A percentile compares a stretch with the other conserved stretches of the same genome.
Conservation (phyloP, 2,113 vertebrate species). For the Mesoclemmys tuberculata region DNA sequence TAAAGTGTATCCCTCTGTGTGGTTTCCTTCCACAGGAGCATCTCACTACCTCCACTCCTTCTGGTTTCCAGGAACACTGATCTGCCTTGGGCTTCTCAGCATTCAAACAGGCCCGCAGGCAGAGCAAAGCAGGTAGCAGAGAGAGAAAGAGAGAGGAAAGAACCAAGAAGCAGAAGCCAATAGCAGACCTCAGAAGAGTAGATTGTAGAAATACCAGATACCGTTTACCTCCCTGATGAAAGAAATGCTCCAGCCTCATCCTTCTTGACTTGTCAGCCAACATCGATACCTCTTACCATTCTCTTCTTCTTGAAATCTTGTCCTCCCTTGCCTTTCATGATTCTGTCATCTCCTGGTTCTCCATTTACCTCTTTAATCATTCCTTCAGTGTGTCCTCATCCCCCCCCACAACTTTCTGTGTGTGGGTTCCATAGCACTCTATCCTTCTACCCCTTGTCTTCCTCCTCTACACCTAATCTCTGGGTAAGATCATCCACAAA, state of each 20-base stretch:
- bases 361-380: not conserved
- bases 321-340: not conserved
- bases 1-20: not conserved
- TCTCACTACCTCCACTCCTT: constrained; percentile 18
- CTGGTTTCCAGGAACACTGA: not conserved
- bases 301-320: not conserved
- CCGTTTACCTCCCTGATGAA: rapidly evolving
- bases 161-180: not conserved
- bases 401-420: not conserved
- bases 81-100: not conserved
- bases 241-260: not conserved
- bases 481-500: not conserved
- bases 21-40: not conserved
- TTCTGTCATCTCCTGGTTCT: not conserved
- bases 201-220: not conserved
- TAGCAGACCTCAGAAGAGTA: not conserved
- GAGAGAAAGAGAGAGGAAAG: not conserved
- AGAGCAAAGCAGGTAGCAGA: not conserved
- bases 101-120: not conserved
- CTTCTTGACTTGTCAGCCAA: not conserved
- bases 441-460: not conserved
- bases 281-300: not conserved
- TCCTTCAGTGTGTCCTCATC: not conserved
- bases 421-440: not conserved
- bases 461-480: not conserved